These are phyloP conservation scores for Tipula helvola DNA, from an alignment of 2,888 invertebrate genomes.

Conservation along the genomic window DNA sequence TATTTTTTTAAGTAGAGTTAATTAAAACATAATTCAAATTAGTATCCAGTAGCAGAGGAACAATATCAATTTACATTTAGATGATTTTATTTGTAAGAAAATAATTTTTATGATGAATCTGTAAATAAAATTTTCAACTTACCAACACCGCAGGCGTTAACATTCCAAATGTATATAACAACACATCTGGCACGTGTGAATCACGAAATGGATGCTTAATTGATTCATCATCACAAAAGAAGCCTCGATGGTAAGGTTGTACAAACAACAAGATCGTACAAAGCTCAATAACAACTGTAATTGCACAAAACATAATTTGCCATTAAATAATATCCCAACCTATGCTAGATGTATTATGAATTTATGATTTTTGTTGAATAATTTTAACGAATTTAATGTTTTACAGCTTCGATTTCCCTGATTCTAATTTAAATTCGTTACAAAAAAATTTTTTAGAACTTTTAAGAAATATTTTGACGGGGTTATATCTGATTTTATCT, in stretches of 20 bases:
- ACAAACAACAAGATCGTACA: slow-evolving; percentile 57
- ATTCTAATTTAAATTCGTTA: not conserved
- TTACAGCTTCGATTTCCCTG: not conserved
- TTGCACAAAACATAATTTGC: not conserved
- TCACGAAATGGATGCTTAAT: slow-evolving; percentile 83
- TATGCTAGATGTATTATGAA: not conserved
- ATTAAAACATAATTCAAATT: too few species aligned
- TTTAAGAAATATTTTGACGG: not conserved
- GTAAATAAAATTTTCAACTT: slow-evolving; percentile 33
- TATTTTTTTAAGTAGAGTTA: too few species aligned
- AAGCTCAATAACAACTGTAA: slow-evolving; percentile 69
- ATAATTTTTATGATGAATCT: not conserved
- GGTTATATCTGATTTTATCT: not conserved
- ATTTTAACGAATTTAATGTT: not conserved
- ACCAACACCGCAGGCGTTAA: slow-evolving; percentile 61
- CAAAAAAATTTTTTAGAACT: too few species aligned
- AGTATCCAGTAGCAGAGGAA: too few species aligned
- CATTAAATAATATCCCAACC: not conserved
- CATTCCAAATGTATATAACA: slow-evolving; percentile 64
- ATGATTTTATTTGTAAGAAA: not conserved
- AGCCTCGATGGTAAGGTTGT: slow-evolving; percentile 69
- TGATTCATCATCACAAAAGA: slow-evolving; percentile 92
- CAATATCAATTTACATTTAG: too few species aligned
- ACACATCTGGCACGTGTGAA: too few species aligned
- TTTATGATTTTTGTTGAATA: not conserved